Evolutionary conservation across 2,888 invertebrate genomes (phyloP), one percentile per base, ranked within the genome.

Genomic region (Amphipyra tragopoginis): DNA sequence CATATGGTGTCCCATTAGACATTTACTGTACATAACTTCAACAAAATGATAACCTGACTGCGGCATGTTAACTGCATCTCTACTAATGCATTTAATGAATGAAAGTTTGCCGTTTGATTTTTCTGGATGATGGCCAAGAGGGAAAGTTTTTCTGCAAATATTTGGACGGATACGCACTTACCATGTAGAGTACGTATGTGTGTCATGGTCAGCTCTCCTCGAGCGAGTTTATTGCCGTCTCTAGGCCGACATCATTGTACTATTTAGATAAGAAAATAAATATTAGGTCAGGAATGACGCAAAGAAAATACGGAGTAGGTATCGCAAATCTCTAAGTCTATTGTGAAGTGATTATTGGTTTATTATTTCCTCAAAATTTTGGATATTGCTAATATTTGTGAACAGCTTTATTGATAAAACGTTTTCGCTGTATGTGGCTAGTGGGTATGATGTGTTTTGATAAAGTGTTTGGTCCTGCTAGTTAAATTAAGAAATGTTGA

Each of bases 131-230:
- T 68, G 64, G 89, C 91, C 91, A 94, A 86, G 77, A 81, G 82
- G 86, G 89, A 90, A 87, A 88, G 78, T 84, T 84, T 85, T 83
- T 84, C 83, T 80, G 81, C 80, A 85, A 84, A 87, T 81, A 86
- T 84, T 82, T 81, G 65, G 77, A 75, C 77, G 77, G 72, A 84
- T 85, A 81, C 77, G 69, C 80, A 59, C 49, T 80, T 78, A 80
- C 80, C 74, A 84, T 83, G 74, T 66, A 76, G 75, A 83, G 75
- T 65, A 75, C 56, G 64, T 79, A 90, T 87, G 82, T 87, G 71
- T 91, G 93, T 90, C 93, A 92, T 65, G 92, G 92, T 75, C 90
- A 76, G 57, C 80, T 66, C 65, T 78, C 80, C 82, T 86, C 84
- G 77, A 74, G 58, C 69, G 82, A 82, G 84, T 88, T 88, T 87